phyloP scores from a whole-genome alignment of 2,797 vertebrate genomes.

The Cygnus olor region DNA sequence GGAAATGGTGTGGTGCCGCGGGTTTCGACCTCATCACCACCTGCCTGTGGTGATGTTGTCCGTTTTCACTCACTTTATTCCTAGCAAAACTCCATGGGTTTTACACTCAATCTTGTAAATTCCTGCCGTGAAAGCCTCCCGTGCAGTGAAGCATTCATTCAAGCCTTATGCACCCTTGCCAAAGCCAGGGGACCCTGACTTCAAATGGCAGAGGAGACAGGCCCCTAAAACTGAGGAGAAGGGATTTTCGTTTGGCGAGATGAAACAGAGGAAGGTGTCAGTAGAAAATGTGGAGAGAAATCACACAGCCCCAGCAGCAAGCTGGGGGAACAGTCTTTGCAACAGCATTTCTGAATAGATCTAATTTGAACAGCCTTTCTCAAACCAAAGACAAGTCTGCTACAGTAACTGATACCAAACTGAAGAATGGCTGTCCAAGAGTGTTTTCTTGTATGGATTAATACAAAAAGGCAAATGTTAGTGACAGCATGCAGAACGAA shows the following conservation, averaged over 20 bases:
- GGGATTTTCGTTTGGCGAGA: background rate
- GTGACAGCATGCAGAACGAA: background rate
- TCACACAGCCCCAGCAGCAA: background rate
- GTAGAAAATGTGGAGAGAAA: background rate
- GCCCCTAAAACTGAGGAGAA: background rate
- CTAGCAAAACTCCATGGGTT: background rate
- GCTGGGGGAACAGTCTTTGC: background rate
- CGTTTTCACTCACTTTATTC: fast-evolving
- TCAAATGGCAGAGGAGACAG: background rate
- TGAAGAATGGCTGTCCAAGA: background rate
- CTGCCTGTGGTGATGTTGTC: background rate
- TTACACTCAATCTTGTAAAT: background rate
- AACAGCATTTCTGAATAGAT: background rate
- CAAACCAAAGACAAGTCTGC: background rate
- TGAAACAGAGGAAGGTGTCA: background rate
- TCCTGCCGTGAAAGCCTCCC: background rate
- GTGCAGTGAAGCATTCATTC: background rate
- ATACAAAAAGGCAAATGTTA: background rate
- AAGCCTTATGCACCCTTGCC: background rate
- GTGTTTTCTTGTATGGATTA: background rate
- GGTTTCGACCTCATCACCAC: background rate
- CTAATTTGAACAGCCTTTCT: background rate
- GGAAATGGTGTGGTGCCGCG: background rate
- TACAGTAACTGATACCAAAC: background rate
- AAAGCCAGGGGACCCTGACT: background rate